phyloP scores from a whole-genome alignment of 2,888 invertebrate species.

The Stenodera caucasica region DNA sequence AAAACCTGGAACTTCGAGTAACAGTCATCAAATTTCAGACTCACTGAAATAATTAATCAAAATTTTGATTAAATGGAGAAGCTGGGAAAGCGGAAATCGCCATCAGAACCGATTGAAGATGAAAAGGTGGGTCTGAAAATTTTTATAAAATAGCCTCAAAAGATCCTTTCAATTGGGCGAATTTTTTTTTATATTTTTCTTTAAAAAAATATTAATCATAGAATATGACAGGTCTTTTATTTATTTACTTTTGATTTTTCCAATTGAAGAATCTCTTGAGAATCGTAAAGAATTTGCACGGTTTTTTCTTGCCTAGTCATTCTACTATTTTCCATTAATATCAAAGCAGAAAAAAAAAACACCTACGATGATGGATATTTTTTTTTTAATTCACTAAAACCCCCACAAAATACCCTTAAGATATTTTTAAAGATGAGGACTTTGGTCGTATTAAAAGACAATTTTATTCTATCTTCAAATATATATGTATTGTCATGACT shows the following conservation, averaged over 20 bases:
- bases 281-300: slow-evolving; percentile 2
- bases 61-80: too few relatives aligned
- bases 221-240: not conserved
- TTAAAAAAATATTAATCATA: not conserved
- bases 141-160: too few relatives aligned
- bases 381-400: slow-evolving; percentile 9
- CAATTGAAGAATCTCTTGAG: slow-evolving; percentile 4
- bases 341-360: not conserved
- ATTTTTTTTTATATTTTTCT: not conserved
- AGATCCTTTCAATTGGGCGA: too few relatives aligned
- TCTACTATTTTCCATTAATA: not conserved
- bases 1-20: too few relatives aligned
- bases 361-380: not conserved
- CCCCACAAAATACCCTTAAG: slow-evolving; percentile 21
- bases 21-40: too few relatives aligned
- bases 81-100: too few relatives aligned
- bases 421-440: slow-evolving; percentile 19
- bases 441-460: slow-evolving; percentile 13
- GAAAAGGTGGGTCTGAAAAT: too few relatives aligned
- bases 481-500: slow-evolving; percentile 1
- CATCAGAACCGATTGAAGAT: too few relatives aligned
- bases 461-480: slow-evolving; percentile 13
- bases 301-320: slow-evolving; percentile 1
- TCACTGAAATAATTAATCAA: too few relatives aligned
- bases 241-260: slow-evolving; percentile 2